Percentiles rank a stretch among this genome's conserved stretches.
Conservation (phyloP, 2,113 vertebrate species). For the Cisticola juncidis region DNA sequence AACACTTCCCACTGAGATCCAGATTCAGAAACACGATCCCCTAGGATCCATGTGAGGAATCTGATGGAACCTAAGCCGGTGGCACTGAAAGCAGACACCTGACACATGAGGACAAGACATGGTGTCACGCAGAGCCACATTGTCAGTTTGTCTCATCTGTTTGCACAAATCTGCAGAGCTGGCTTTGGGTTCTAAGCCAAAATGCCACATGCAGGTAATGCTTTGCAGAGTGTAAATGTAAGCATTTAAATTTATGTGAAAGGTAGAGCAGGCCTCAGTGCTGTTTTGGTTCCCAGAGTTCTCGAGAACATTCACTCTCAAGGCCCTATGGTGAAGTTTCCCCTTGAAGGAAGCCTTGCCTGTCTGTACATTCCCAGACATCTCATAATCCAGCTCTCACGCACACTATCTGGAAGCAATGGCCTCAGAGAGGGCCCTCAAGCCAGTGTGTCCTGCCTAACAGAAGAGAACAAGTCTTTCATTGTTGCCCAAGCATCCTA, state of each 20-base stretch:
- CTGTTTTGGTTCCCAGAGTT: not conserved
- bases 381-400: not conserved
- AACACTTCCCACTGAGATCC: not conserved
- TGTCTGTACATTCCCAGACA: not conserved
- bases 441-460: not conserved
- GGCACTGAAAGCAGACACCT: not conserved
- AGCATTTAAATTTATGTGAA: not conserved
- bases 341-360: not conserved
- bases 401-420: not conserved
- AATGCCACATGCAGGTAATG: not conserved
- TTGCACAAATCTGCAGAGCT: not conserved
- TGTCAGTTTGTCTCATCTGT: accelerated
- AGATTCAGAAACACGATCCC: not conserved
- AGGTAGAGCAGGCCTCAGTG: not conserved
- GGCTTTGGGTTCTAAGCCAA: not conserved
- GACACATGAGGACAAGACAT: accelerated
- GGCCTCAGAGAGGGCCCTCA: not conserved
- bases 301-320: not conserved
- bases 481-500: not conserved
- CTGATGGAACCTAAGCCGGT: not conserved
- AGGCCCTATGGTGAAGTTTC: not conserved
- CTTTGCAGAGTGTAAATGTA: not conserved
- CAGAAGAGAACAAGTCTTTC: not conserved
- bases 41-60: not conserved
- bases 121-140: accelerated